Percentiles rank a stretch among this genome's conserved stretches.
Evolutionary conservation across 1,140 invertebrate species (phyloP).

Genomic region (Dufourea novaeangliae): DNA sequence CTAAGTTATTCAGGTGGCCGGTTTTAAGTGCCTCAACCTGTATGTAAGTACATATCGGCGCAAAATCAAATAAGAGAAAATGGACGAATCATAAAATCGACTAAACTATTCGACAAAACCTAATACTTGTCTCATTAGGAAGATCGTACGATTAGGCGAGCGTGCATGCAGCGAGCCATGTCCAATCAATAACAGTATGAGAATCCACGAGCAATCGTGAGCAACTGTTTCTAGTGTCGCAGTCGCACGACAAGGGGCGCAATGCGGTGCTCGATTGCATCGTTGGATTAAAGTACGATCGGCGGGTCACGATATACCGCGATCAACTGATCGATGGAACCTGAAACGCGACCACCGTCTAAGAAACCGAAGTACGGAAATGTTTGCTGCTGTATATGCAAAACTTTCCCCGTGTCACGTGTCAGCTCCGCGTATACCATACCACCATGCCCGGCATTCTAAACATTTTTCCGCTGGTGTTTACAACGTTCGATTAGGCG

Average conservation of each 20-base stretch:
- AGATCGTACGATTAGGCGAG: slow-evolving; percentile 46
- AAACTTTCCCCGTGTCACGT: background rate
- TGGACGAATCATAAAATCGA: too few relatives aligned
- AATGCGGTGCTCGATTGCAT: slow-evolving; percentile 62
- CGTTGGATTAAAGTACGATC: slow-evolving; percentile 64
- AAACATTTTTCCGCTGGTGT: slow-evolving; percentile 14
- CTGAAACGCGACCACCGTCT: slow-evolving; percentile 45
- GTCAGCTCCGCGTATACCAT: slow-evolving; percentile 11
- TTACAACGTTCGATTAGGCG: slow-evolving; percentile 38
- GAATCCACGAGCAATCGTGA: slow-evolving; percentile 59
- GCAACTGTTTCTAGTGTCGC: slow-evolving; percentile 65
- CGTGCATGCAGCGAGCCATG: slow-evolving; percentile 52
- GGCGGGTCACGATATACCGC: slow-evolving; percentile 64
- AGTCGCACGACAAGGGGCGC: slow-evolving; percentile 63
- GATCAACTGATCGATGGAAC: slow-evolving; percentile 65
- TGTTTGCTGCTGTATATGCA: slow-evolving; percentile 20
- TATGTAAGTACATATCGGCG: background rate
- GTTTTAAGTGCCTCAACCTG: too few relatives aligned
- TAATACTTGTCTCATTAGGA: slow-evolving; percentile 34
- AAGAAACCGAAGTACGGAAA: slow-evolving; percentile 25
- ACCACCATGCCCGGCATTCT: slow-evolving; percentile 3
- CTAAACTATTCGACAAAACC: background rate
- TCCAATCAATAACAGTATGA: slow-evolving; percentile 63
- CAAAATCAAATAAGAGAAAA: background rate
- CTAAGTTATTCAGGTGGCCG: too few relatives aligned